These are phyloP conservation scores for Mixornis gularis DNA, from an alignment of 2,113 vertebrate species.

Conservation along the genomic window DNA sequence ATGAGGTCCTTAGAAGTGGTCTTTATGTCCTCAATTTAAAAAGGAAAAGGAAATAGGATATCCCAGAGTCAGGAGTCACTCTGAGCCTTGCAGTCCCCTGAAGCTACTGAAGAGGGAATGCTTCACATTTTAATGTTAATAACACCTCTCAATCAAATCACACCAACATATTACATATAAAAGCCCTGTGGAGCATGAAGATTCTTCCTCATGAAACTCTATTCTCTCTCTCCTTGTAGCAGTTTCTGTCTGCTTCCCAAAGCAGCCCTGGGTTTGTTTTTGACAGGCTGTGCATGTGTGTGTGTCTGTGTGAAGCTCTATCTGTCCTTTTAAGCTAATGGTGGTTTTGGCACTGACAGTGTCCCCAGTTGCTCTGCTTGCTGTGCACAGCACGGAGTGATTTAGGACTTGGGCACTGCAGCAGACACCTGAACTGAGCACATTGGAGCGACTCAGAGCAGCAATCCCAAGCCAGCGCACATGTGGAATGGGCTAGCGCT, in stretches of 20 bases:
- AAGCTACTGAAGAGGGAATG: neutral
- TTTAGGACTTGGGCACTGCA: conserved; percentile 32
- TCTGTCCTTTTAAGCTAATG: conserved; percentile 1
- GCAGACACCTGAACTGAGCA: conserved; percentile 10
- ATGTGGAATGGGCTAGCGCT: neutral
- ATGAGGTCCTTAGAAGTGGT: neutral
- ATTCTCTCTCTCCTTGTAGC: neutral
- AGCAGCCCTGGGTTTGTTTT: neutral
- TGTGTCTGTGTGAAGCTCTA: neutral
- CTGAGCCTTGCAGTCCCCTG: neutral
- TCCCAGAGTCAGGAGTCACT: neutral
- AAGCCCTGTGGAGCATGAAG: neutral
- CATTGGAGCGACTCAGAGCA: neutral
- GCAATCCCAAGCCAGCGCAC: neutral
- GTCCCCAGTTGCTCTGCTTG: neutral
- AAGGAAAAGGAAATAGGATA: neutral
- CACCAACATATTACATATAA: neutral
- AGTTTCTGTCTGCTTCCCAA: neutral
- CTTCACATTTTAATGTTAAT: neutral
- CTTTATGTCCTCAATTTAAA: neutral
- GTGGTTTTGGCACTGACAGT: neutral
- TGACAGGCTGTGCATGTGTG: neutral
- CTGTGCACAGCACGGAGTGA: neutral
- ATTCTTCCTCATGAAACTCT: neutral
- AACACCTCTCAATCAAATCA: neutral